Base-by-base conservation (phyloP, 2,888 invertebrate genomes). In the Dicycla oo region DNA sequence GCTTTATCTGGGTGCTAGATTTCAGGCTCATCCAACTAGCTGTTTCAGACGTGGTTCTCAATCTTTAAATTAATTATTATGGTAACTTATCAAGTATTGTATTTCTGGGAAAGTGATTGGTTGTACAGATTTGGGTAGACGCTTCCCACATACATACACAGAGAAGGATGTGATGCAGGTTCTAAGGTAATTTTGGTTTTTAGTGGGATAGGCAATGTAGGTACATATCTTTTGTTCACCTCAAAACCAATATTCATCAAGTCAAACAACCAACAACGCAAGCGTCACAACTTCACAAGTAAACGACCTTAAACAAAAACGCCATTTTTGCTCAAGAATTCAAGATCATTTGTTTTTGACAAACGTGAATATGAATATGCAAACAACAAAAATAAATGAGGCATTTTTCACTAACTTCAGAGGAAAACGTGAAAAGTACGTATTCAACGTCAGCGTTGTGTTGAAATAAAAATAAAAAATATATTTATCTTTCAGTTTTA, bases 311-410 rank as follows among this genome's bases (percentile, higher is more conserved):
- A 30, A 51, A 58, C 57, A 53, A 72, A 65, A 65, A 45, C 6
- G 30, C 45, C 11, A 65, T 58, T 58, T 73, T 13, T 13, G n/a
- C 30, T 30, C 45, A 66, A 66, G 53, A 74, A 74, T 75, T 53
- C 58, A 73, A 66, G 45, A 45, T 40, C 58, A 60, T 74, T 74
- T 66, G 66, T 74, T 53, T 74, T 60, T 66, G 40, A 53, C 58
- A 53, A 66, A 74, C 8, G 23, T 30, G 26, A 57, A 5, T 38
- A 51, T 45, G n/a, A 73, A 65, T 73, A 40, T 34, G 30, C 56
- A 47, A 62, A 64, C 23, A 57, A 38, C 8, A 43, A 40, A n/a
- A 49, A 65, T n/a, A 6, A 38, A n/a, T 18, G 15, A 45, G 38
- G 15, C 51, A 65, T 53, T 45, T 51, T 53, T 53, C 26, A 40